Evolutionary conservation across 1,140 invertebrate species (phyloP), one percentile per base, ranked within the genome.

Genomic region (Drepana arcuata): DNA sequence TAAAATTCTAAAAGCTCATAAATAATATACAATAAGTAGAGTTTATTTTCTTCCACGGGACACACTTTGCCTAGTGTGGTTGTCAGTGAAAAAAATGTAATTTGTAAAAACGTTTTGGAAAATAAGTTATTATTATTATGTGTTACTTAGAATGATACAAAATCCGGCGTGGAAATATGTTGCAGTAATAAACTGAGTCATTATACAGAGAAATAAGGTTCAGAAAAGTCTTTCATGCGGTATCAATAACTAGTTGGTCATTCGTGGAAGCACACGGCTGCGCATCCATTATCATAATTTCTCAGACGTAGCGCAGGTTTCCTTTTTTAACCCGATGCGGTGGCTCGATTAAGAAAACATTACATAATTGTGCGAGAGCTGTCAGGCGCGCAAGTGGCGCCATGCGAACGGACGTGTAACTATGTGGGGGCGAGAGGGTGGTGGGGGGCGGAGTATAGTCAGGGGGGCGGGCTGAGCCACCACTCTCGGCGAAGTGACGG

Each of bases 311-410:
- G 33, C 30, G 38, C 39, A 43, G 48, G 44, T 43, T 61, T 55
- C 43, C 41, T 62, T 63, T 69, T 69, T 68, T 56, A 56, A 61
- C 43, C 47, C 45, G 44, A 58, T 67, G 57, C 50, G 62, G 56
- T 66, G 48, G 67, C 56, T 78, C 64, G 63, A 80, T 75, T 73
- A 78, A 75, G 71, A 75, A 80, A 80, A 80, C 71, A 80, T 78
- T 78, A 75, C 64, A 78, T 80, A 80, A 80, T 80, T 80, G 73
- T 72, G 63, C 55, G 67, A 77, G 65, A 66, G 67, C 57, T 59
- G 56, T 53, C 53, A 47, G 50, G 48, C 55, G 66, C 62, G 72
- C 68, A 65, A 75, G 71, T 78, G 69, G 73, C 77, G 77, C 73
- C 77, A 53, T 71, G 65, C 65, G 59, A 67, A 54, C 34, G 30